Base-by-base conservation (phyloP, 2,113 vertebrate species). In the Pangasianodon gigas region DNA sequence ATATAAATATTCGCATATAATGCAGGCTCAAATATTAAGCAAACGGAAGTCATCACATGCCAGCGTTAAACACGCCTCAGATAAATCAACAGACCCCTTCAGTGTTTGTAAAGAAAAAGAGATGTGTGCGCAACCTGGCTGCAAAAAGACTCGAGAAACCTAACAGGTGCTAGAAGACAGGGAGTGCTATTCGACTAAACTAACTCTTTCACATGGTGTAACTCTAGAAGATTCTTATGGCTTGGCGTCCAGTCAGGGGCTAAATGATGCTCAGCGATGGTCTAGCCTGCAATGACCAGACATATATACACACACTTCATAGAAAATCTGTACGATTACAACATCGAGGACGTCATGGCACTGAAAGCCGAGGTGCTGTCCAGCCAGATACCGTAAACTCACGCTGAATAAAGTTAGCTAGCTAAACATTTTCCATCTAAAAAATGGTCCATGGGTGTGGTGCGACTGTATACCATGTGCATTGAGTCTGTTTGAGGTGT, bases 381-480 rank as follows among this genome's bases (percentile, higher is more conserved):
- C 29, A 4, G 29, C 65, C 65, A 65, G 60, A 65, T 9, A 4
- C 60, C 1, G 26, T 65, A 65, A 65, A 65, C 6, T 65, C 21
- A 62, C 4, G 24, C 24, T 6, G 37, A 41, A 74, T 41, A 37
- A 75, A 75, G 18, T 77, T 41, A 75, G 44, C 41, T 0, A 51
- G 44, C 24, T 54, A 32, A 54, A 81, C 1, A 0, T 46, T 14
- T 19, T 29, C 24, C 62, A 32, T 16, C 4, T 13, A 44, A 79
- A 79, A 48, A 26, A 13, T 44, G 9, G 7, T 6, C n/a, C 10
- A 13, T 32, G 81, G 4, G 41, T 58, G 52, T 58, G 18, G 3
- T 41, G 52, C 0, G 5, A 44, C 18, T 41, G 24, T 56, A 2
- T 92, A 96, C 95, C 93, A 86, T 93, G 44, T 94, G 94, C 26